These are phyloP conservation scores for Spodoptera litura DNA, from an alignment of 1,140 invertebrate species.

Conservation along the genomic window DNA sequence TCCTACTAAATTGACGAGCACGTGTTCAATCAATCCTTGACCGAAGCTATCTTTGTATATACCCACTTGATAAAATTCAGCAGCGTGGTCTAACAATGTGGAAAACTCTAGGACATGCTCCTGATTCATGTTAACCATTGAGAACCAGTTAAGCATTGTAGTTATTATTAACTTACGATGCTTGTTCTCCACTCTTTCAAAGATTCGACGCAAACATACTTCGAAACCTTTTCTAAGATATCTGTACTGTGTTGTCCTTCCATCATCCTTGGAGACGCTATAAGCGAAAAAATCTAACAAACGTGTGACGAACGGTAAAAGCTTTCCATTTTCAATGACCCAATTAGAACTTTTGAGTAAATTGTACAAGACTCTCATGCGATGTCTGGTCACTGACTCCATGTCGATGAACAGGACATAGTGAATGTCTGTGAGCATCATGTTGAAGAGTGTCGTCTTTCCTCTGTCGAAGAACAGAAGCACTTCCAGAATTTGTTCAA, in stretches of 20 bases:
- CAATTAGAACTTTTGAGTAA: slow-evolving; percentile 82
- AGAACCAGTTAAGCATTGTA: slow-evolving; percentile 69
- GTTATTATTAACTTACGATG: slow-evolving; percentile 68
- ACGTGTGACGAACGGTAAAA: slow-evolving; percentile 74
- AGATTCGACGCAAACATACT: slow-evolving; percentile 74
- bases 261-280: slow-evolving; percentile 69
- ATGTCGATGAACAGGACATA: slow-evolving; percentile 57
- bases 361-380: slow-evolving; percentile 82
- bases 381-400: slow-evolving; percentile 59
- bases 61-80: slow-evolving; percentile 77
- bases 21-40: slow-evolving; percentile 76
- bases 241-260: slow-evolving; percentile 63
- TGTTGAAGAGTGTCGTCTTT: slow-evolving; percentile 58
- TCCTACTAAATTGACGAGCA: slow-evolving; percentile 81
- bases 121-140: slow-evolving; percentile 67
- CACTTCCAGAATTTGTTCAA: slow-evolving; percentile 64
- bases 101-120: slow-evolving; percentile 83
- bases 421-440: slow-evolving; percentile 68
- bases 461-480: slow-evolving; percentile 62
- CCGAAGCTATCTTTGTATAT: slow-evolving; percentile 78
- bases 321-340: slow-evolving; percentile 74
- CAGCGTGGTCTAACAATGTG: slow-evolving; percentile 83
- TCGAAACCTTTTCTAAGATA: slow-evolving; percentile 81
- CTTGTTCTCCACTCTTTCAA: slow-evolving; percentile 76
- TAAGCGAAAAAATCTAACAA: slow-evolving; percentile 82